A percentile compares a stretch with the other conserved stretches of the same genome.
Evolutionary conservation across 2,797 vertebrate genomes (phyloP).

Genomic region (Dromococcyx pavoninus): DNA sequence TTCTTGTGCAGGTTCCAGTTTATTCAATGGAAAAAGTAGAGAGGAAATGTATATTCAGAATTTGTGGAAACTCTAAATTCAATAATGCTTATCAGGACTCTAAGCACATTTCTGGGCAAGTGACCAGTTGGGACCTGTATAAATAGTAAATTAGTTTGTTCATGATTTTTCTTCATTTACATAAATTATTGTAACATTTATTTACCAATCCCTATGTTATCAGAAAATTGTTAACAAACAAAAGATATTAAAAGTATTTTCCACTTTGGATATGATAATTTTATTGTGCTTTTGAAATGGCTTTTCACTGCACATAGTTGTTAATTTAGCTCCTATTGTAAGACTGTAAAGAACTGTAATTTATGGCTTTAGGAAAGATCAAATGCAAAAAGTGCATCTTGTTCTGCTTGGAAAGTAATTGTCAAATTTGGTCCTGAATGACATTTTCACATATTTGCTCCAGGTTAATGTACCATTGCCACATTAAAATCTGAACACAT

Average conservation of each 20-base stretch:
- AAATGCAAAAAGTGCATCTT: constrained; percentile 14
- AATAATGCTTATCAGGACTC: background rate
- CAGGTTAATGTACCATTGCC: constrained; percentile 22
- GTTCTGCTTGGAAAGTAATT: constrained; percentile 36
- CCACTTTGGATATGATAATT: background rate
- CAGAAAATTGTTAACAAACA: background rate
- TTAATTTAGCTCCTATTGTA: background rate
- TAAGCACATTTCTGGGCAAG: background rate
- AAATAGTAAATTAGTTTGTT: background rate
- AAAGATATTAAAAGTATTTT: background rate
- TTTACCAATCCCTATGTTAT: background rate
- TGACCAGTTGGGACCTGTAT: background rate
- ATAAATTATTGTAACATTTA: background rate
- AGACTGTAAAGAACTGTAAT: background rate
- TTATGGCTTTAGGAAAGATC: background rate
- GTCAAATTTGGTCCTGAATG: constrained; percentile 17
- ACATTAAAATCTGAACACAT: constrained; percentile 20
- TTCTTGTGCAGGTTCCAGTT: background rate
- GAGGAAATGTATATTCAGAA: background rate
- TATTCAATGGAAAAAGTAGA: background rate
- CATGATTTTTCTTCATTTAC: background rate
- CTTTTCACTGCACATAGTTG: background rate
- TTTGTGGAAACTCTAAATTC: background rate
- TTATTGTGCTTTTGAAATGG: background rate
- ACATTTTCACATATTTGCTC: constrained; percentile 58